Percentiles rank a stretch among this genome's conserved stretches.
phyloP scores from a whole-genome alignment of 2,113 vertebrate species.

The Lucifuga dentata region DNA sequence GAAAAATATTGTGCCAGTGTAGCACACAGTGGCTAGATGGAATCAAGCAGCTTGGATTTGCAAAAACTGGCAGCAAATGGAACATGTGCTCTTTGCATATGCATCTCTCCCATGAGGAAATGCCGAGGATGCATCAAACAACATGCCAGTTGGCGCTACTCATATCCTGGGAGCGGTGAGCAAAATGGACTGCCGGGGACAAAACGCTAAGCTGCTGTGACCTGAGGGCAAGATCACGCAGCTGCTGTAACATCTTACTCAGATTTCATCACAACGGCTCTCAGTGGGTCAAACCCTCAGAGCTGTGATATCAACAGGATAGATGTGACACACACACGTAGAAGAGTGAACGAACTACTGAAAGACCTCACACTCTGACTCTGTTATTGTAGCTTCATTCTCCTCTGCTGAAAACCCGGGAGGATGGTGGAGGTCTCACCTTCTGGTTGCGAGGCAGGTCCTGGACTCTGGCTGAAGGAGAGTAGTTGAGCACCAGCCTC shows the following conservation, averaged over 20 bases:
- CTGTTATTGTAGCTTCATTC: background rate
- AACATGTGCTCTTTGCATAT: background rate
- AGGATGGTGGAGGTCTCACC: constrained; percentile 78
- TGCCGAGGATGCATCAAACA: background rate
- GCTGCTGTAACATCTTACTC: constrained; percentile 20
- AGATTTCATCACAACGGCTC: constrained; percentile 7
- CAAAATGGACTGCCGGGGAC: background rate
- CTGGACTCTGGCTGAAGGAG: constrained; percentile 89
- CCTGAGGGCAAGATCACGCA: constrained; percentile 24
- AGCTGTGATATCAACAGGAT: constrained; percentile 7
- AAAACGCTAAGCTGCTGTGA: constrained; percentile 38
- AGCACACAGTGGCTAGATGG: background rate
- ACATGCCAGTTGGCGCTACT: background rate
- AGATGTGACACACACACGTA: background rate
- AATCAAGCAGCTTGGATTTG: background rate
- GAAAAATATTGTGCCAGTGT: background rate
- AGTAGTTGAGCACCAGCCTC: constrained; percentile 96
- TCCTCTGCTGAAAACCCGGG: background rate
- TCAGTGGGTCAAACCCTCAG: constrained; percentile 27
- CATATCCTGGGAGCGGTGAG: background rate
- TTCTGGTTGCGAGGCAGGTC: constrained; percentile 97
- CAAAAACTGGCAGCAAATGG: background rate
- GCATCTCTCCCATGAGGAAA: constrained; percentile 2
- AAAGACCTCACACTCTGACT: background rate
- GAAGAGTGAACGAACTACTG: background rate